Percentiles rank a stretch among this genome's conserved stretches.
phyloP scores from a whole-genome alignment of 2,113 vertebrate genomes.

The Dasyurus viverrinus region DNA sequence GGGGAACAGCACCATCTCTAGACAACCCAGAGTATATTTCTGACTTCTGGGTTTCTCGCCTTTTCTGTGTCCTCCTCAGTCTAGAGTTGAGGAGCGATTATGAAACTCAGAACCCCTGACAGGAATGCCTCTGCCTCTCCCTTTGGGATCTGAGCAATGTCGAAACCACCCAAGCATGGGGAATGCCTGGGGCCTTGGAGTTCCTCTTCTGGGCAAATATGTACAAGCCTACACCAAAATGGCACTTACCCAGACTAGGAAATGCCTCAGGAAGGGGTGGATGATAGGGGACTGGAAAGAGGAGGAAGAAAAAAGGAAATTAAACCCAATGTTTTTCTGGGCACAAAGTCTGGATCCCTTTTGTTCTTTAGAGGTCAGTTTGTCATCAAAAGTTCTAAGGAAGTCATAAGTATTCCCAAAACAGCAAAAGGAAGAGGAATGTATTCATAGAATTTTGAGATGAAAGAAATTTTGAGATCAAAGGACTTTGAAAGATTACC shows the following conservation, averaged over 20 bases:
- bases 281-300: background rate
- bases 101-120: conserved; percentile 47
- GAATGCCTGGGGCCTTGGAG: background rate
- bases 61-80: background rate
- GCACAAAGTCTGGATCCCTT: background rate
- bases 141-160: background rate
- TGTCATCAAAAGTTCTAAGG: background rate
- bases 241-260: background rate
- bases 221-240: background rate
- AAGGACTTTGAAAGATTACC: background rate
- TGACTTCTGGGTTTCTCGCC: background rate
- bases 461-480: background rate
- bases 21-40: background rate
- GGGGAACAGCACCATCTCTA: background rate
- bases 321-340: background rate
- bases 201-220: conserved; percentile 64
- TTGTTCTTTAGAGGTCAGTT: background rate
- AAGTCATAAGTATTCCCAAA: background rate
- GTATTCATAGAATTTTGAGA: background rate
- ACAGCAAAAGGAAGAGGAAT: background rate
- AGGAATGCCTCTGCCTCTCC: background rate
- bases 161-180: conserved; percentile 17
- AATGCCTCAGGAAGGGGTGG: background rate
- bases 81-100: background rate
- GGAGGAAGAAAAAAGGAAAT: background rate